Percentiles rank a stretch among this genome's conserved stretches.
These are phyloP conservation scores for Lagodon rhomboides DNA, from an alignment of 2,797 vertebrate genomes.

Conservation along the genomic window DNA sequence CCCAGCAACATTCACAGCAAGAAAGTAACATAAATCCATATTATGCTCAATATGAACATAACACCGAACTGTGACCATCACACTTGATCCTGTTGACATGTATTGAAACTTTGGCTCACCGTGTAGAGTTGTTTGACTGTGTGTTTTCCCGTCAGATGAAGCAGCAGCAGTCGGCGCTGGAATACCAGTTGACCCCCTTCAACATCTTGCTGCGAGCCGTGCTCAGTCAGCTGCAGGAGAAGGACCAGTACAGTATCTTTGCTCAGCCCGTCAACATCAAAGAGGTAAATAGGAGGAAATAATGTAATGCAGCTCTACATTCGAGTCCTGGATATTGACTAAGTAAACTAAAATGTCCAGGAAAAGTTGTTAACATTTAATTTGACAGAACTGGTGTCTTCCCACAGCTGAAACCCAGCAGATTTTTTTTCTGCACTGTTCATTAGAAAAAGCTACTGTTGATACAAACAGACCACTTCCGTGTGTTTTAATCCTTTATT, in stretches of 20 bases:
- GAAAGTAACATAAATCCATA: not conserved
- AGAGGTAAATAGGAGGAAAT: slow-evolving; percentile 85
- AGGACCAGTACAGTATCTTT: slow-evolving; percentile 94
- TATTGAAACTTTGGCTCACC: not conserved
- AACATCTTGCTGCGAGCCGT: slow-evolving; percentile 92
- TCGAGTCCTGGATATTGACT: not conserved
- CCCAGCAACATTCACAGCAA: not conserved
- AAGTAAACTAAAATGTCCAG: not conserved
- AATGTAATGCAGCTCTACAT: not conserved
- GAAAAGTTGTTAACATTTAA: not conserved
- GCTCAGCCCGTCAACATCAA: slow-evolving; percentile 94
- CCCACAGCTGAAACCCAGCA: no score
- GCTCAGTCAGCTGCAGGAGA: slow-evolving; percentile 95
- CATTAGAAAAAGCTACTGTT: no score
- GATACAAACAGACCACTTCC: no score
- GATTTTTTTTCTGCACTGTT: no score
- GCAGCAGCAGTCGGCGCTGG: slow-evolving; percentile 93
- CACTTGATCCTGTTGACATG: not conserved
- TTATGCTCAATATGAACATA: not conserved
- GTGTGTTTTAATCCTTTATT: no score
- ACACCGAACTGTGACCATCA: not conserved
- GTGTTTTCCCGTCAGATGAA: slow-evolving; percentile 87
- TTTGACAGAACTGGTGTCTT: no score
- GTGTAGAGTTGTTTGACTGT: not conserved
- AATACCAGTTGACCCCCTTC: slow-evolving; percentile 94